phyloP scores from a whole-genome alignment of 92 coral and sea anemone species.

The Phymanthus crucifer region DNA sequence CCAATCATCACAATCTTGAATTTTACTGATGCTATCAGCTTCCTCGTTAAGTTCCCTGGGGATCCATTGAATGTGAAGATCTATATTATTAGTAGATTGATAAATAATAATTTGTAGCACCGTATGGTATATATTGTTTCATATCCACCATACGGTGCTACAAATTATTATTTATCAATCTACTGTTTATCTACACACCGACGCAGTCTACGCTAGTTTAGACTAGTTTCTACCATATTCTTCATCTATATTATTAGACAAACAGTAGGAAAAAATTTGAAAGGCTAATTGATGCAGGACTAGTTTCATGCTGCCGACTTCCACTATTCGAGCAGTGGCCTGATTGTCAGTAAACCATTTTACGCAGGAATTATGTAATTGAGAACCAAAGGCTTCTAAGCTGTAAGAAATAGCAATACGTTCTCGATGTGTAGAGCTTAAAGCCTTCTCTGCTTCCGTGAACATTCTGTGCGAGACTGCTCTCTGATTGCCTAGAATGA shows the following conservation, averaged over 20 bases:
- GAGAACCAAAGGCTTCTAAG: no score
- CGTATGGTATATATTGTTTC: no score
- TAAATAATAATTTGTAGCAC: no score
- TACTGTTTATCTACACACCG: no score
- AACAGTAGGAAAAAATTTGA: slow-evolving; percentile 4
- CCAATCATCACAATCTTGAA: slow-evolving; percentile 28
- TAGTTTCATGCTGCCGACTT: slow-evolving; percentile 15
- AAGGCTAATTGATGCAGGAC: background rate
- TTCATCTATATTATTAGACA: no score
- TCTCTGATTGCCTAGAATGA: slow-evolving; percentile 11
- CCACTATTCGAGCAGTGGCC: slow-evolving; percentile 34
- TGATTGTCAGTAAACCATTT: no score
- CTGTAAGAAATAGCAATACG: slow-evolving; percentile 32
- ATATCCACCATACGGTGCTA: no score
- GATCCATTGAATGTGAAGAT: slow-evolving; percentile 27
- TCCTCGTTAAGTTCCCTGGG: slow-evolving; percentile 11
- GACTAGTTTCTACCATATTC: no score
- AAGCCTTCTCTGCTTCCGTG: slow-evolving; percentile 18
- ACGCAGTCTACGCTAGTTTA: no score
- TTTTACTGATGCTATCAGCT: slow-evolving; percentile 16
- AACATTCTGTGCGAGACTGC: slow-evolving; percentile 45
- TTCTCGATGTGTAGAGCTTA: slow-evolving; percentile 31
- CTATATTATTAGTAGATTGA: slow-evolving; percentile 32
- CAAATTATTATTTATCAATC: no score
- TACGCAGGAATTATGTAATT: no score